These are phyloP conservation scores for Sebastes vulpes DNA, from an alignment of 2,797 vertebrate species.

Conservation along the genomic window DNA sequence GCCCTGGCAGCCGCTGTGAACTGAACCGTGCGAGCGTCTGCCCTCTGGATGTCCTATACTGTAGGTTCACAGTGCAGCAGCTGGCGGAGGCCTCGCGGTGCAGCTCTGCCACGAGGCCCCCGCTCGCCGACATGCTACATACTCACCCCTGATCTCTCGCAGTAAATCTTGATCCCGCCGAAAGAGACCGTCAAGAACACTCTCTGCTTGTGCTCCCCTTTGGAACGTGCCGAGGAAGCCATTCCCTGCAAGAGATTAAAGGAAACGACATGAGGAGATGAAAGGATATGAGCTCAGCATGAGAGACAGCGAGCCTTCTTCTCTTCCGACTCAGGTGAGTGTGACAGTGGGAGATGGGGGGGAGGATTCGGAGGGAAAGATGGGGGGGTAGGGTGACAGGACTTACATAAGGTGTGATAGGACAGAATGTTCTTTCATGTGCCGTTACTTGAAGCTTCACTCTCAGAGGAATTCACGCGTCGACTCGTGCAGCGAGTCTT, in stretches of 20 bases:
- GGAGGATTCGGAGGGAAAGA: background rate
- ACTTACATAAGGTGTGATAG: conserved; percentile 74
- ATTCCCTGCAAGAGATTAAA: conserved; percentile 89
- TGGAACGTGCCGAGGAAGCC: conserved; percentile 95
- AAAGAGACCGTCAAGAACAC: conserved; percentile 98
- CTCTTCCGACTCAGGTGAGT: conserved; percentile 63
- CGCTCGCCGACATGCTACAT: conserved; percentile 58
- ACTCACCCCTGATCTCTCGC: conserved; percentile 98
- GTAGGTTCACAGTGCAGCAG: conserved; percentile 46
- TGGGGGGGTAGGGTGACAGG: conserved; percentile 48
- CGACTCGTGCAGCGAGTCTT: conserved; percentile 37
- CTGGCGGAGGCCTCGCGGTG: conserved; percentile 49
- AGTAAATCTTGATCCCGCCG: conserved; percentile 98
- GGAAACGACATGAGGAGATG: conserved; percentile 56
- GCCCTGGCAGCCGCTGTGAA: conserved; percentile 53
- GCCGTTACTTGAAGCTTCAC: conserved; percentile 53
- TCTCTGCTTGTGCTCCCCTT: conserved; percentile 98
- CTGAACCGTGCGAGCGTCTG: conserved; percentile 48
- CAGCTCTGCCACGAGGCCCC: conserved; percentile 20
- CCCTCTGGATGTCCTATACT: conserved; percentile 69
- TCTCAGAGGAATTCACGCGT: conserved; percentile 60
- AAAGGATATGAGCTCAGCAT: conserved; percentile 56
- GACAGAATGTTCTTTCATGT: conserved; percentile 69
- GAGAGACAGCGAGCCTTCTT: conserved; percentile 27
- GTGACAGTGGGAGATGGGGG: conserved; percentile 40